phyloP scores from a whole-genome alignment of 2,113 vertebrate species.

The Suricata suricatta region DNA sequence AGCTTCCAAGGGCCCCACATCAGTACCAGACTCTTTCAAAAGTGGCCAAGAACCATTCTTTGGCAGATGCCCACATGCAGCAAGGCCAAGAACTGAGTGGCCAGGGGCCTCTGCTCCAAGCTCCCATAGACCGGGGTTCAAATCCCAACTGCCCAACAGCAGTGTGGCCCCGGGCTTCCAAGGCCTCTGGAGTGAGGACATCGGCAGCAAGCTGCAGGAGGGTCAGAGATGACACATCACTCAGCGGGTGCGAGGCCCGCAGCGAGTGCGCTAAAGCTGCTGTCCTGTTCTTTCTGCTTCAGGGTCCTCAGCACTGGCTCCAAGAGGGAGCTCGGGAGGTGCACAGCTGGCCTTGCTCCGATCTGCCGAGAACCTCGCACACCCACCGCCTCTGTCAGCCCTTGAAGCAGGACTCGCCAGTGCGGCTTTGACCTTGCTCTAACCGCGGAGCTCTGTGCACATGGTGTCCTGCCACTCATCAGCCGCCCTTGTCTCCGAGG shows the following conservation, averaged over 20 bases:
- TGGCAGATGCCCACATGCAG: not conserved
- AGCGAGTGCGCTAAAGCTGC: fast-evolving
- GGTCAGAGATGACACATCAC: not conserved
- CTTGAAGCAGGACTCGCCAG: not conserved
- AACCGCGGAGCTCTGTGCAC: too few species aligned
- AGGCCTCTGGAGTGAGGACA: fast-evolving
- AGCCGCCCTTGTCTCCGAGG: not conserved
- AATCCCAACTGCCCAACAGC: not conserved
- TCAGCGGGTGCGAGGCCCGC: fast-evolving
- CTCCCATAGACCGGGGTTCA: not conserved
- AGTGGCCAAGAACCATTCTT: not conserved
- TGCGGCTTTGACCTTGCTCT: not conserved
- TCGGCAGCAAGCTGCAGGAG: too few species aligned
- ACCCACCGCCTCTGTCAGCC: not conserved
- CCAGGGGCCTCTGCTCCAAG: not conserved
- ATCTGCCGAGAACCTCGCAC: not conserved
- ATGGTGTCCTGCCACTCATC: not conserved
- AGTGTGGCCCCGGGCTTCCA: fast-evolving
- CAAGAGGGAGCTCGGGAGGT: too few species aligned
- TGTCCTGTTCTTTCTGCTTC: not conserved
- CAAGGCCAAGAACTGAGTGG: not conserved
- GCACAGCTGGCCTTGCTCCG: not conserved
- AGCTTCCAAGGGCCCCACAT: fast-evolving
- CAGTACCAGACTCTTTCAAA: not conserved
- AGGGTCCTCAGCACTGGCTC: not conserved